These are phyloP conservation scores for Nesospiza acunhae DNA, from an alignment of 2,113 vertebrate species.

Conservation along the genomic window DNA sequence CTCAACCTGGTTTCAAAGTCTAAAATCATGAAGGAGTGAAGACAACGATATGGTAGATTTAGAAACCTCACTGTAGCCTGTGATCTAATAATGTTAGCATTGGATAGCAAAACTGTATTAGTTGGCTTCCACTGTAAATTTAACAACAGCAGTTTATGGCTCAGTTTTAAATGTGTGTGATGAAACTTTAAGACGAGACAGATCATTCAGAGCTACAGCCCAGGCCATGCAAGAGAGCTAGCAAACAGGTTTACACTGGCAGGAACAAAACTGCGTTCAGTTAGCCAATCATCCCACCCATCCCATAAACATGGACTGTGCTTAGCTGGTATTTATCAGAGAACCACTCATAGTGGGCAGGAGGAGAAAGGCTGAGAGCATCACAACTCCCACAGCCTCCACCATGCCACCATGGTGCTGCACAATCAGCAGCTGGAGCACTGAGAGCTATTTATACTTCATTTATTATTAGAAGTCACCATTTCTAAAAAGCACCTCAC, in stretches of 20 bases:
- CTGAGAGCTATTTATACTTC: background rate
- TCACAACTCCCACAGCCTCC: background rate
- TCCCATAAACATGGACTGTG: background rate
- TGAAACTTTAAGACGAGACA: background rate
- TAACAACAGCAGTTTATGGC: background rate
- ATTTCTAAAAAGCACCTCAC: background rate
- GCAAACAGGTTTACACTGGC: background rate
- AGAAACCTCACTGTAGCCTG: background rate
- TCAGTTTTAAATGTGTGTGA: fast-evolving
- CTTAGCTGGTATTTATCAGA: background rate
- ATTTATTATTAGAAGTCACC: background rate
- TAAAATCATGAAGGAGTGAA: background rate
- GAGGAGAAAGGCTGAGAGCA: background rate
- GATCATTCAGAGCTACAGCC: background rate
- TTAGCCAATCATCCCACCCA: background rate
- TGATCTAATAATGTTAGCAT: background rate
- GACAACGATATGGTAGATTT: background rate
- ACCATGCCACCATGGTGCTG: fast-evolving
- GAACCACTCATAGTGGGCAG: background rate
- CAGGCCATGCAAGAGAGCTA: background rate
- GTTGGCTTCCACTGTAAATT: background rate
- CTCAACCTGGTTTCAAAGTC: background rate
- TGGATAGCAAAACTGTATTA: background rate
- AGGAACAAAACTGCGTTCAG: background rate
- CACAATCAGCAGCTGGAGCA: background rate